Conservation (phyloP, 2,113 vertebrate species). For the Actinemys pallida region DNA sequence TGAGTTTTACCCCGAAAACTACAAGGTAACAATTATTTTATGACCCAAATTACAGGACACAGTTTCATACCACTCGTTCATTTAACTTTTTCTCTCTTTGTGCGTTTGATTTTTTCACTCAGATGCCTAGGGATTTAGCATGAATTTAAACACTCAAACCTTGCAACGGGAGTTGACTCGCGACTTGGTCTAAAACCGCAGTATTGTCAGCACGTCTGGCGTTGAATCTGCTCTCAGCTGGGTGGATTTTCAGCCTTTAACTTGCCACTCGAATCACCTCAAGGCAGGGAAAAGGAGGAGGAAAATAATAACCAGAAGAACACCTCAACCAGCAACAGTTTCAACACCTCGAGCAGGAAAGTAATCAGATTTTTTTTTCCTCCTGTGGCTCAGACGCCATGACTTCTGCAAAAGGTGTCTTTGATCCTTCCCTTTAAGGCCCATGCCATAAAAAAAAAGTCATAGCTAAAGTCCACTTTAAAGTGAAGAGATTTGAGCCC, state of each 20-base stretch:
- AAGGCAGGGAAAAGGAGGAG: neutral
- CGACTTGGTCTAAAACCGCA: neutral
- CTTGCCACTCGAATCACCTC: neutral
- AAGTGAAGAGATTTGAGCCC: neutral
- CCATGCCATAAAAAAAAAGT: neutral
- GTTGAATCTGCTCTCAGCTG: neutral
- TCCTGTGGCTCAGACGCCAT: neutral
- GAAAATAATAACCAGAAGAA: neutral
- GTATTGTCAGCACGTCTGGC: neutral
- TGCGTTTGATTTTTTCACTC: fast-evolving
- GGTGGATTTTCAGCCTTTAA: neutral
- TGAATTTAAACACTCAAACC: constrained; percentile 47
- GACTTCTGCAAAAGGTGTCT: neutral
- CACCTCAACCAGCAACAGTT: neutral
- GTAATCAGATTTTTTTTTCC: neutral
- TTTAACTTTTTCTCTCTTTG: neutral
- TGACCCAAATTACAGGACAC: neutral
- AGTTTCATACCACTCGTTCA: neutral
- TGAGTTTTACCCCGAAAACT: neutral
- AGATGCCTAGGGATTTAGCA: neutral
- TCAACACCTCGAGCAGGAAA: neutral
- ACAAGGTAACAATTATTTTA: neutral
- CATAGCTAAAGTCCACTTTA: neutral
- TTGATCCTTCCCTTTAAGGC: neutral
- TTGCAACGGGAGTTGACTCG: neutral